Evolutionary conservation across 2,888 invertebrate genomes (phyloP).

Genomic region (Lycocerus yunnanus): DNA sequence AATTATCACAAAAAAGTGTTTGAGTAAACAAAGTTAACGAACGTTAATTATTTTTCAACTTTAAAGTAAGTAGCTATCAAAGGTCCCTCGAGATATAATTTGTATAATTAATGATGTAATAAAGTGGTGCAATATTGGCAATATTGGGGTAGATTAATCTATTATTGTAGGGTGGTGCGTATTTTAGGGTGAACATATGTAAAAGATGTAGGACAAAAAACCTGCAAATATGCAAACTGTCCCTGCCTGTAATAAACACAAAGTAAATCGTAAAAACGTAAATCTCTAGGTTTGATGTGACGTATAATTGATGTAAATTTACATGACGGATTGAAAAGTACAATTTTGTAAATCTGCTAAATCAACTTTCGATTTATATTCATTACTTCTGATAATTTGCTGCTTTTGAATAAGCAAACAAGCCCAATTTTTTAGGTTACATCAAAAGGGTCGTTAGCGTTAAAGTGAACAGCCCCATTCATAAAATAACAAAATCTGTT

Average conservation of each 20-base stretch:
- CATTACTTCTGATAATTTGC: constrained; percentile 15
- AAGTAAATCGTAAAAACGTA: not conserved
- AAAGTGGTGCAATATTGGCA: constrained; percentile 57
- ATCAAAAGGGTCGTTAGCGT: not conserved
- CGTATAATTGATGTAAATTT: constrained; percentile 11
- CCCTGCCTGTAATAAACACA: constrained; percentile 2
- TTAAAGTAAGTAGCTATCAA: constrained; percentile 17
- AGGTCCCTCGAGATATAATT: constrained; percentile 49
- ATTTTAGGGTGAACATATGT: constrained; percentile 44
- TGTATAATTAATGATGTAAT: constrained; percentile 56
- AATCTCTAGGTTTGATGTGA: not conserved
- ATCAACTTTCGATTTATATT: constrained; percentile 23
- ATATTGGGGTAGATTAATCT: constrained; percentile 54
- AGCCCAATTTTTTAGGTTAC: not conserved
- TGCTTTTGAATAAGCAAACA: not conserved
- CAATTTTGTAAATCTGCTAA: constrained; percentile 12
- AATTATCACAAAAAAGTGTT: not conserved
- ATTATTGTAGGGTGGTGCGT: constrained; percentile 46
- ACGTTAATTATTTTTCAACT: constrained; percentile 10
- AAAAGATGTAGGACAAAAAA: constrained; percentile 26
- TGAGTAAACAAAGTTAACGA: not conserved
- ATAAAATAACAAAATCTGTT: not conserved
- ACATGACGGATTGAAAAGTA: not conserved
- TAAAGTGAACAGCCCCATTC: not conserved
- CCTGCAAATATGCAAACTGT: constrained; percentile 25